Conservation (phyloP, 2,888 invertebrate species). For the Eretmocerus hayati region DNA sequence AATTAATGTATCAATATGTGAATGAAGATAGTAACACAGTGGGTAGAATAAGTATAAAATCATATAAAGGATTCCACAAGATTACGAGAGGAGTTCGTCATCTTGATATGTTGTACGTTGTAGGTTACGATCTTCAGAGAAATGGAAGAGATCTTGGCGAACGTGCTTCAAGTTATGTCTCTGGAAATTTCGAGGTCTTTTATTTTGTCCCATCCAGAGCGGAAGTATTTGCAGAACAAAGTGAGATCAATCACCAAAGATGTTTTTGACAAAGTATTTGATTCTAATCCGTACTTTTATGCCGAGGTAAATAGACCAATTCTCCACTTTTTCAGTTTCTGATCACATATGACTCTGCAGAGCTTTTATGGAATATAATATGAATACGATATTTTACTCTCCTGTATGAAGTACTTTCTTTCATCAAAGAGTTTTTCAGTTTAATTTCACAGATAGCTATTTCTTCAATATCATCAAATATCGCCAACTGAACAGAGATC, state of each 20-base stretch:
- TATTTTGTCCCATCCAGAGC: not conserved
- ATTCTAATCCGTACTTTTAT: not conserved
- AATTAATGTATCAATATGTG: constrained; percentile 1
- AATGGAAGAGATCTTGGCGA: not conserved
- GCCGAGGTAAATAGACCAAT: constrained; percentile 2
- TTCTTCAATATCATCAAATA: constrained; percentile 11
- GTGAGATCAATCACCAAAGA: constrained; percentile 3
- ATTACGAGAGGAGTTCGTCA: no score
- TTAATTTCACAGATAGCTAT: constrained; percentile 6
- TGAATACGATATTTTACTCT: not conserved
- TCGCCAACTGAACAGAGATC: not conserved
- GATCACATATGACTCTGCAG: not conserved
- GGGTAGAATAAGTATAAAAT: not conserved
- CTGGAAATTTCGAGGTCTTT: not conserved
- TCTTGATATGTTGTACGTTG: not conserved
- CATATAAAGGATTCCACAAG: no score
- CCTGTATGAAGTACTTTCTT: not conserved
- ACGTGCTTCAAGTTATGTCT: not conserved
- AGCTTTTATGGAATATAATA: not conserved
- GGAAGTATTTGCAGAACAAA: not conserved
- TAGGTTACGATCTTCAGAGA: constrained; percentile 2
- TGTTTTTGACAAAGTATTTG: constrained; percentile 3
- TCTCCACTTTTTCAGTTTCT: no score
- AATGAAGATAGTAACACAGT: not conserved
- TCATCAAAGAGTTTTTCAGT: constrained; percentile 1